These are phyloP conservation scores for Nasua narica DNA, from an alignment of 2,797 vertebrate species.

Conservation along the genomic window DNA sequence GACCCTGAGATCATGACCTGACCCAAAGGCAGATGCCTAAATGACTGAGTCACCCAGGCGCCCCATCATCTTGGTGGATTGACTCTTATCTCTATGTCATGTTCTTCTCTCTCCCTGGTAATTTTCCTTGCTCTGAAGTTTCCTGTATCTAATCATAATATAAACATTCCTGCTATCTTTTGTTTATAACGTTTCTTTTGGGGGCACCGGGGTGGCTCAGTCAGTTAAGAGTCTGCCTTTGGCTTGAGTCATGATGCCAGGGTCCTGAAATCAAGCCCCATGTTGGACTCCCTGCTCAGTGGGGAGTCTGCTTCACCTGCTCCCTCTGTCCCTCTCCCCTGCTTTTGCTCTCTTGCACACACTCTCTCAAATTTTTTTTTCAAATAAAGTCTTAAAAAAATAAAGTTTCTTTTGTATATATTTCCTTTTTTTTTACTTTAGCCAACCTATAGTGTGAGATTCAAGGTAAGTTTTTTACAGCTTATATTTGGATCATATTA, in stretches of 20 bases:
- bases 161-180: background rate
- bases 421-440: background rate
- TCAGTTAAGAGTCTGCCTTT: background rate
- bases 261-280: background rate
- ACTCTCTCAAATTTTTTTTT: too few species aligned
- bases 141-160: background rate
- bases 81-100: background rate
- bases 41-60: background rate
- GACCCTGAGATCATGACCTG: background rate
- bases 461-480: background rate
- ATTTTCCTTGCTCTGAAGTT: background rate
- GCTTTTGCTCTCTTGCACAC: too few species aligned
- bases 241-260: too few species aligned
- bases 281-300: background rate
- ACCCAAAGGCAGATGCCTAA: background rate
- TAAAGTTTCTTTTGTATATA: background rate
- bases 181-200: background rate
- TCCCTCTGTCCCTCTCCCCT: too few species aligned
- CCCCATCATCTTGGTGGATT: background rate
- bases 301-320: too few species aligned
- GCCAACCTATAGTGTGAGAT: background rate
- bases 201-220: background rate
- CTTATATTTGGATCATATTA: background rate
- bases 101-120: background rate
- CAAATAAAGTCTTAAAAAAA: too few species aligned